Conservation (phyloP, 1,140 invertebrate genomes). For the Drosophila dunni region DNA sequence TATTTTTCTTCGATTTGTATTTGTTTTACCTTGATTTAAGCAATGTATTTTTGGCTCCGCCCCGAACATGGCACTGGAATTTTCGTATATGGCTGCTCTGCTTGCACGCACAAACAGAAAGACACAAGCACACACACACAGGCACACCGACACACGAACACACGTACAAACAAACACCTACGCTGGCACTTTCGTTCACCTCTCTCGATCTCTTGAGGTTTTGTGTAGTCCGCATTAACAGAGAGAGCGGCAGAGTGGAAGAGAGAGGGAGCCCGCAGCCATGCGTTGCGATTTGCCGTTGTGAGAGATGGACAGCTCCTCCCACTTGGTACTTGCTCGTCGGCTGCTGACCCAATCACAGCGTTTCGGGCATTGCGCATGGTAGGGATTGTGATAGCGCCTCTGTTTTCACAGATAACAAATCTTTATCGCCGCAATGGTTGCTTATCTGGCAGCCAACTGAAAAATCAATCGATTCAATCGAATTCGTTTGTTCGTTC, state of each 20-base stretch:
- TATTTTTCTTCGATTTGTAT: slow-evolving; percentile 80
- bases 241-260: background rate
- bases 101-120: slow-evolving; percentile 34
- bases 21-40: slow-evolving; percentile 80
- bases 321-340: slow-evolving; percentile 53
- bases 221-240: background rate
- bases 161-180: background rate
- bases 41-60: slow-evolving; percentile 57
- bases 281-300: slow-evolving; percentile 38
- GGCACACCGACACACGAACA: background rate
- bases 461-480: slow-evolving; percentile 79
- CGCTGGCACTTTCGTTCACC: slow-evolving; percentile 12
- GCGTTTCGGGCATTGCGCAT: slow-evolving; percentile 69
- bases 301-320: slow-evolving; percentile 60
- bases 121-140: slow-evolving; percentile 6
- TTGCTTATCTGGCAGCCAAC: slow-evolving; percentile 73
- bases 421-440: slow-evolving; percentile 80
- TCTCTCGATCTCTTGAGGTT: background rate
- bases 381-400: slow-evolving; percentile 67
- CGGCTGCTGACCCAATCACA: slow-evolving; percentile 72
- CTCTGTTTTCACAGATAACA: slow-evolving; percentile 84
- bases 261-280: slow-evolving; percentile 34
- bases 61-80: slow-evolving; percentile 67
- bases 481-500: slow-evolving; percentile 76
- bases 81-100: slow-evolving; percentile 58